Base-by-base conservation (phyloP, 2,888 invertebrate species). In the Empis livida region DNA sequence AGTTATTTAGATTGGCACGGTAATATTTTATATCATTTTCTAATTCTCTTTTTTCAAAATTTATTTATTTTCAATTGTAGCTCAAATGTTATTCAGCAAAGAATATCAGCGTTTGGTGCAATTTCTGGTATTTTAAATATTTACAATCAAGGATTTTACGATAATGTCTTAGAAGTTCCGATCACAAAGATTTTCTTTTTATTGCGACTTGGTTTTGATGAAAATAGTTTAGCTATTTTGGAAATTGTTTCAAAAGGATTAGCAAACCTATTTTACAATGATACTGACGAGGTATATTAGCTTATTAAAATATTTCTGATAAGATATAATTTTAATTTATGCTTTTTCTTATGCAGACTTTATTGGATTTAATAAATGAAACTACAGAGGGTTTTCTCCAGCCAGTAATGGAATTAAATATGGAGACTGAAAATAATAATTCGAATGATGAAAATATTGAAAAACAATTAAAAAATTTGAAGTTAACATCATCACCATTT, bases 191-290 rank as follows among this genome's bases (percentile, higher is more conserved):
- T 74, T 61, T 81, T 90, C 59, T 81, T 93, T 58, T 71, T 93
- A 1, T 59, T 93, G 44, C 76, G 94, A 57, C 87, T 88, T 70
- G 84, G 90, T 1, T 69, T 94, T 54, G 94, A 95, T 68, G 92
- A 93, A 59, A 82, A 83, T 55, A 79, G 82, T 23, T 73, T 79
- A 0, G 74, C 80, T 3, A 76, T 87, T 42, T 66, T 91, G 37
- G 80, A 82, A 55, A 80, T 89, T n/a, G 78, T 86, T 13, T 71
- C 90, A 14, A 79, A 78, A 63, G 84, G 84, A 0, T 71, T 94
- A 59, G 76, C 84, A 50, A 79, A 82, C 60, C 72, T 93, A 39
- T 67, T 91, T 42, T 84, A 77, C 56, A 83, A 82, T 56, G 79
- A 81, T 59, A 74, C 83, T 14, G 93, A 93, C 70, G 92, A 93